These are phyloP conservation scores for Drosophila mauritiana DNA, from an alignment of 1,140 invertebrate species.

Conservation along the genomic window DNA sequence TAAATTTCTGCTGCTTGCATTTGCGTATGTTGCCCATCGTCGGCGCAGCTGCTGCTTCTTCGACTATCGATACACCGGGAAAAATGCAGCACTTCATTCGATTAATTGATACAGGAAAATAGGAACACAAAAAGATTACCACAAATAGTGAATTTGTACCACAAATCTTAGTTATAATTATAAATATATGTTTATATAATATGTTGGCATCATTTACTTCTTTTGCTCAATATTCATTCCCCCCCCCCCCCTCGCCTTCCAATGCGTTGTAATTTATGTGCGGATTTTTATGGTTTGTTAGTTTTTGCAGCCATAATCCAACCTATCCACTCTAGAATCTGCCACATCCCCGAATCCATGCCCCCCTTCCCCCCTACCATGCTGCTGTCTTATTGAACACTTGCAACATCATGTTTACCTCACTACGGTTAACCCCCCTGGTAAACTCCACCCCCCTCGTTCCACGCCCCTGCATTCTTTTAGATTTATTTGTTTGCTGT, in stretches of 20 bases:
- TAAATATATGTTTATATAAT: too few species aligned
- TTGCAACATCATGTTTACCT: slow-evolving; percentile 53
- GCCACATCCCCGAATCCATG: neutral
- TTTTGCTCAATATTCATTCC: neutral
- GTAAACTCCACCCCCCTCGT: too few species aligned
- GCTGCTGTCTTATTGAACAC: slow-evolving; percentile 37
- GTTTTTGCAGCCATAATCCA: slow-evolving; percentile 46
- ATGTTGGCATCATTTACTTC: too few species aligned
- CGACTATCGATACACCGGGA: slow-evolving; percentile 3
- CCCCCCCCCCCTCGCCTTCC: slow-evolving; percentile 2
- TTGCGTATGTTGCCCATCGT: slow-evolving; percentile 70
- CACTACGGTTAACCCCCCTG: neutral
- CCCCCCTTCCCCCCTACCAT: neutral
- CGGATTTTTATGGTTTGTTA: slow-evolving; percentile 70
- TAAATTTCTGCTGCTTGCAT: slow-evolving; percentile 59
- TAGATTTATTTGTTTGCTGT: slow-evolving; percentile 38
- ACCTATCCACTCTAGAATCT: slow-evolving; percentile 9
- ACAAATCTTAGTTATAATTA: too few species aligned
- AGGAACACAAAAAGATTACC: too few species aligned
- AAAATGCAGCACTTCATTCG: neutral
- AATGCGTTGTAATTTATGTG: slow-evolving; percentile 60
- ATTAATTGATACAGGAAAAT: too few species aligned
- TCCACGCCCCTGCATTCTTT: slow-evolving; percentile 1
- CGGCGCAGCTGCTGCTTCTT: slow-evolving; percentile 39
- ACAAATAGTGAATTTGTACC: too few species aligned